These are phyloP conservation scores for Anseranas semipalmata DNA, from an alignment of 2,113 vertebrate species.

Conservation along the genomic window DNA sequence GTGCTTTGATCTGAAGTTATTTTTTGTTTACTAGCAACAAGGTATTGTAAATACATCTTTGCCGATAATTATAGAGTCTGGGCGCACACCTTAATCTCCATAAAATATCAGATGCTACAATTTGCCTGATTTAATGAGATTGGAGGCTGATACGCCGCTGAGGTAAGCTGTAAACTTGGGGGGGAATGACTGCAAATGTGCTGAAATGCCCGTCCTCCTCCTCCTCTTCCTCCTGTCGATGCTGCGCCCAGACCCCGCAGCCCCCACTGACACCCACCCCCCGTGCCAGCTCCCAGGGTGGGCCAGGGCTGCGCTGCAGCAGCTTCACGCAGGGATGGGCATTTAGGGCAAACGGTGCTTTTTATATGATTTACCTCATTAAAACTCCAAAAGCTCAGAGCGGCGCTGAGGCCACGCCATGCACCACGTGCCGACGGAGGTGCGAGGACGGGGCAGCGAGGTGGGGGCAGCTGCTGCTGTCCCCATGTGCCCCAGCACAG, in stretches of 20 bases:
- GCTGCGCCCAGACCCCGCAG: neutral
- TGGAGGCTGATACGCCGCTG: slow-evolving; percentile 62
- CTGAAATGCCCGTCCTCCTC: neutral
- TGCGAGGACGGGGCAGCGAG: accelerated
- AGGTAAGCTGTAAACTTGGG: slow-evolving; percentile 53
- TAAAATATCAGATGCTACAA: slow-evolving; percentile 73
- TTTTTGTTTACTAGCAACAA: slow-evolving; percentile 72
- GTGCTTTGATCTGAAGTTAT: slow-evolving; percentile 56
- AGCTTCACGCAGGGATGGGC: slow-evolving; percentile 56
- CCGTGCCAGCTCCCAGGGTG: neutral
- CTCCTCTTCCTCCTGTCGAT: neutral
- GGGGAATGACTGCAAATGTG: slow-evolving; percentile 45
- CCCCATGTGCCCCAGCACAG: neutral
- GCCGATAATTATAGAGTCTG: slow-evolving; percentile 67
- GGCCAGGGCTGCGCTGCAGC: neutral
- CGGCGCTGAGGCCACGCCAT: neutral
- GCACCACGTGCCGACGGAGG: accelerated
- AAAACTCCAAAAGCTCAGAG: slow-evolving; percentile 44
- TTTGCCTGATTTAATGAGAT: slow-evolving; percentile 74
- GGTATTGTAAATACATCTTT: slow-evolving; percentile 67
- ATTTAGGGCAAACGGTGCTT: slow-evolving; percentile 65
- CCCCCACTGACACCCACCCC: neutral
- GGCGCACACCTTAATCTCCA: slow-evolving; percentile 64
- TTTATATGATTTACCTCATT: slow-evolving; percentile 62
- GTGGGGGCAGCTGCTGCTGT: neutral